Conservation (phyloP, 2,797 vertebrate genomes). For the Rhincodon typus region DNA sequence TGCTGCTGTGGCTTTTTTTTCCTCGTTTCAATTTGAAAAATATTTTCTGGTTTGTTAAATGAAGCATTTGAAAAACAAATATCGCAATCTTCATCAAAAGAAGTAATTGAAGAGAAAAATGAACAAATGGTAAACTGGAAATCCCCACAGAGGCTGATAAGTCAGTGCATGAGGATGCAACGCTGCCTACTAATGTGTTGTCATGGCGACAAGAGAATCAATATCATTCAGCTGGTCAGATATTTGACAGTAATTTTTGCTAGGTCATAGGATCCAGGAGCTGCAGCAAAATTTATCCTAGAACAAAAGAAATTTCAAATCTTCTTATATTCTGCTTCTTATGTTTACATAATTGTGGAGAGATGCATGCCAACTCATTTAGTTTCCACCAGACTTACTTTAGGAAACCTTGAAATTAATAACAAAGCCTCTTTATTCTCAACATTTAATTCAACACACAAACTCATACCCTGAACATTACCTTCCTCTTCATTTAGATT, state of each 20-base stretch:
- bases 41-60: not conserved
- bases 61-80: slow-evolving; percentile 47
- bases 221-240: slow-evolving; percentile 53
- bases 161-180: slow-evolving; percentile 49
- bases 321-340: not conserved
- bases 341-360: not conserved
- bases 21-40: not conserved
- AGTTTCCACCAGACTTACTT: not conserved
- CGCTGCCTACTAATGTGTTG: slow-evolving; percentile 61
- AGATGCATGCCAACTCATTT: not conserved
- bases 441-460: not conserved
- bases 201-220: slow-evolving; percentile 63
- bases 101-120: slow-evolving; percentile 65
- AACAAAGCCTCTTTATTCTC: not conserved
- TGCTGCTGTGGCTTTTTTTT: not conserved
- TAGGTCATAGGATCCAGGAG: slow-evolving; percentile 61
- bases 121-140: slow-evolving; percentile 59
- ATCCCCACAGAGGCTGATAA: slow-evolving; percentile 56
- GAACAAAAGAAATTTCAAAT: slow-evolving; percentile 40
- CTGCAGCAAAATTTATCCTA: slow-evolving; percentile 55
- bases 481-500: no score
- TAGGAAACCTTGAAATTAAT: not conserved
- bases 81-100: slow-evolving; percentile 57
- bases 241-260: slow-evolving; percentile 69
- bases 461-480: not conserved